These are phyloP conservation scores for Ormyrus rosae DNA, from an alignment of 2,888 invertebrate species.

Conservation along the genomic window DNA sequence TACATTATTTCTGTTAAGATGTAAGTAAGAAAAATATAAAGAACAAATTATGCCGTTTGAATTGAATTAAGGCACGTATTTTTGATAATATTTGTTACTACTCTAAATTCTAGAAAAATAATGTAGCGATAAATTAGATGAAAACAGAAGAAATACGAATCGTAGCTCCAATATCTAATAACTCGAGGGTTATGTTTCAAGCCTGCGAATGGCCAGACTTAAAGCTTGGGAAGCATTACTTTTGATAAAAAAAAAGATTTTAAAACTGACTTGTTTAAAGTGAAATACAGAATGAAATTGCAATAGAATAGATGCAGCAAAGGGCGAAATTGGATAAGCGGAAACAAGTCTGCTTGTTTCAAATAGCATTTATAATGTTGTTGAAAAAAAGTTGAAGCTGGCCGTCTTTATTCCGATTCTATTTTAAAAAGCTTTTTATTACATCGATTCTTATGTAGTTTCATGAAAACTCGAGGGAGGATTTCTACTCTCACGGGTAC, in stretches of 20 bases:
- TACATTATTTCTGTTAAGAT: too few species aligned
- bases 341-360: not conserved
- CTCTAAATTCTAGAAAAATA: not conserved
- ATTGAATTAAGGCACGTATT: too few species aligned
- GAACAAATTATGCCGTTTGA: too few species aligned
- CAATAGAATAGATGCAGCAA: slow-evolving; percentile 26
- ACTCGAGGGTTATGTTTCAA: slow-evolving; percentile 16
- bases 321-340: slow-evolving; percentile 6
- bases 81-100: too few species aligned
- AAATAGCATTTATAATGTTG: slow-evolving; percentile 4
- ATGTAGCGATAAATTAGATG: too few species aligned
- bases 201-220: slow-evolving; percentile 20
- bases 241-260: not conserved
- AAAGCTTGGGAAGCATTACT: slow-evolving; percentile 18
- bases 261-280: slow-evolving; percentile 23
- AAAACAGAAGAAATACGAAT: not conserved
- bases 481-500: slow-evolving; percentile 19
- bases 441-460: slow-evolving; percentile 43
- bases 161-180: not conserved
- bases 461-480: slow-evolving; percentile 31
- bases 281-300: slow-evolving; percentile 27
- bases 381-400: not conserved
- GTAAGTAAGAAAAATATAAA: too few species aligned
- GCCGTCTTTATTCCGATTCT: slow-evolving; percentile 10
- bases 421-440: slow-evolving; percentile 32